Conservation (phyloP, 2,797 vertebrate species). For the Ispidina lecontei region DNA sequence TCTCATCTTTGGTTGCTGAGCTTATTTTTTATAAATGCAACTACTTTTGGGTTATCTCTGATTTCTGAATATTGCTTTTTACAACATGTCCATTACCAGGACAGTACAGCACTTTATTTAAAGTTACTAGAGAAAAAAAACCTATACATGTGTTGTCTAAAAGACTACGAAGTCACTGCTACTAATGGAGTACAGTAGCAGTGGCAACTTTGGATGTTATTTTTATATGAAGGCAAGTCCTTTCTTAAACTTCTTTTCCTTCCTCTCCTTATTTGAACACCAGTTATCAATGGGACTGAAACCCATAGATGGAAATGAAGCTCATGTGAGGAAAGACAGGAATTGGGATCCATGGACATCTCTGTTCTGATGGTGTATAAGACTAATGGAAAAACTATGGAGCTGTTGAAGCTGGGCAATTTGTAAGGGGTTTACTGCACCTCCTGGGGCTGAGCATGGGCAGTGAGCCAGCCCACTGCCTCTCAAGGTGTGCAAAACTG, state of each 20-base stretch:
- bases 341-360: background rate
- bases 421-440: background rate
- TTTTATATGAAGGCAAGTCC: background rate
- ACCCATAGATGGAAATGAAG: background rate
- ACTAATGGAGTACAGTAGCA: background rate
- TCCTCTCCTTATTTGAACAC: background rate
- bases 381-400: background rate
- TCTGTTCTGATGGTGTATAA: background rate
- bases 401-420: background rate
- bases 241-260: conserved; percentile 16
- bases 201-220: background rate
- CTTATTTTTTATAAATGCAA: background rate
- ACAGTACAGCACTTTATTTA: background rate
- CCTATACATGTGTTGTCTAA: background rate
- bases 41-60: background rate
- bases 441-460: background rate
- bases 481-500: conserved; percentile 59
- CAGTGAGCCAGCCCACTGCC: background rate
- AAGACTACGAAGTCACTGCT: background rate
- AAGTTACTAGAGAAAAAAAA: background rate
- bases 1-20: background rate
- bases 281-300: background rate
- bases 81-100: background rate
- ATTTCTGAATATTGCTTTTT: background rate
- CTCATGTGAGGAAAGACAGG: background rate